phyloP scores from a whole-genome alignment of 2,797 vertebrate species.

The Chiloscyllium punctatum region DNA sequence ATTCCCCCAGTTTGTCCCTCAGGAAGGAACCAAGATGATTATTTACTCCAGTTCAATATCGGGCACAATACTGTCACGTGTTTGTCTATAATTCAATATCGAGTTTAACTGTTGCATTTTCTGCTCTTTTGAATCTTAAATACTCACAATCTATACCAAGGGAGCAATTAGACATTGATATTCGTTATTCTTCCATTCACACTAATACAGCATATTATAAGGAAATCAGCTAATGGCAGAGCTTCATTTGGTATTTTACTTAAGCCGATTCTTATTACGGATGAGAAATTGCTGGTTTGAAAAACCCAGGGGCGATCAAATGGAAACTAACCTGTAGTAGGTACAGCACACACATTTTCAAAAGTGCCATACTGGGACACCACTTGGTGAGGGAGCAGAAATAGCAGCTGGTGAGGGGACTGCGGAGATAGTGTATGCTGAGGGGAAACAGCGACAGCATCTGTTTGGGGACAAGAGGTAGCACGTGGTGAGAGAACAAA shows the following conservation, averaged over 20 bases:
- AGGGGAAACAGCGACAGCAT: background rate
- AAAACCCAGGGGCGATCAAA: background rate
- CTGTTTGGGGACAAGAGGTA: background rate
- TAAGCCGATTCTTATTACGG: background rate
- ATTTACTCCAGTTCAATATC: background rate
- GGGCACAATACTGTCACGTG: background rate
- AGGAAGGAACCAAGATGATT: background rate
- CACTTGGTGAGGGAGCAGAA: background rate
- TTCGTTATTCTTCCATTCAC: background rate
- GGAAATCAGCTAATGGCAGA: background rate
- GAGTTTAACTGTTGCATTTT: background rate
- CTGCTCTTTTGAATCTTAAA: conserved; percentile 15
- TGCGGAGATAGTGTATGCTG: background rate
- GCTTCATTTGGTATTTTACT: background rate
- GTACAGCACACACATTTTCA: background rate
- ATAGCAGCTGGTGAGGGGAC: background rate
- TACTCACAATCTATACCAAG: background rate
- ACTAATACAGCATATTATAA: background rate
- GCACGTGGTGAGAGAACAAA: background rate
- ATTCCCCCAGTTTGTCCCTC: background rate
- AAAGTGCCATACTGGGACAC: background rate
- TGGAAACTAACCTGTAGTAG: background rate
- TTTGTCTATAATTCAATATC: background rate
- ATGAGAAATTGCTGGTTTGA: conserved; percentile 4
- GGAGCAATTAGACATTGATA: background rate